Conservation (phyloP, 2,888 invertebrate species). For the Orchestes rusci region DNA sequence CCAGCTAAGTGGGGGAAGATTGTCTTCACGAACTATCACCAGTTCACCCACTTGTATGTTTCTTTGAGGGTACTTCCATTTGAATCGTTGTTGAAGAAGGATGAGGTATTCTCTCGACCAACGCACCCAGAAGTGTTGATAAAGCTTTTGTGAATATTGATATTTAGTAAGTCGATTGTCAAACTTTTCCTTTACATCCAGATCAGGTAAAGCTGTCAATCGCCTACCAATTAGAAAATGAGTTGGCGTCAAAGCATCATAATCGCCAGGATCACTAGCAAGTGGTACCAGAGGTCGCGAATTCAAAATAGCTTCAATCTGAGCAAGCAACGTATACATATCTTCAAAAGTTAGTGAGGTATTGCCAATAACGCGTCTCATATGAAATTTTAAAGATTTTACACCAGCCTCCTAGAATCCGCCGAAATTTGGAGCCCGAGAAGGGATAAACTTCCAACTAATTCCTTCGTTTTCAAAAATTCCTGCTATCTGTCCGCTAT, state of each 20-base stretch:
- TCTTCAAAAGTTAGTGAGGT: conserved; percentile 8
- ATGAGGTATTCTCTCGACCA: conserved; percentile 1
- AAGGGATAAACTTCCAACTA: too few species aligned
- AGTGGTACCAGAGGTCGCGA: conserved; percentile 30
- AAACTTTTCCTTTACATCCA: conserved; percentile 13
- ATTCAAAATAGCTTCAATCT: conserved; percentile 30
- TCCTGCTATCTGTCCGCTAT: conserved; percentile 28
- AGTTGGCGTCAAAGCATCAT: conserved; percentile 26
- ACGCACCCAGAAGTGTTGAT: conserved; percentile 26
- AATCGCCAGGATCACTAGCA: conserved; percentile 27
- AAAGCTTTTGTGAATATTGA: conserved; percentile 24
- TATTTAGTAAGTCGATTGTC: conserved; percentile 23
- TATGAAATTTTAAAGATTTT: conserved; percentile 20
- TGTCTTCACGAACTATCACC: conserved; percentile 1
- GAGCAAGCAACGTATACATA: conserved; percentile 9
- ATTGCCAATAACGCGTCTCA: conserved; percentile 9
- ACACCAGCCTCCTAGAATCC: conserved; percentile 35
- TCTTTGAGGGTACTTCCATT: background rate
- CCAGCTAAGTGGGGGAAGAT: conserved; percentile 1
- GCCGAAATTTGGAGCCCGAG: too few species aligned
- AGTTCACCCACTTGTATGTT: background rate
- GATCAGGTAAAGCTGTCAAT: conserved; percentile 21
- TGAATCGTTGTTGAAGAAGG: conserved; percentile 2
- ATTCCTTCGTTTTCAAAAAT: too few species aligned
- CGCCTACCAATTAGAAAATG: conserved; percentile 28